Conservation (phyloP, 2,797 vertebrate species). For the Australoheros facetus region DNA sequence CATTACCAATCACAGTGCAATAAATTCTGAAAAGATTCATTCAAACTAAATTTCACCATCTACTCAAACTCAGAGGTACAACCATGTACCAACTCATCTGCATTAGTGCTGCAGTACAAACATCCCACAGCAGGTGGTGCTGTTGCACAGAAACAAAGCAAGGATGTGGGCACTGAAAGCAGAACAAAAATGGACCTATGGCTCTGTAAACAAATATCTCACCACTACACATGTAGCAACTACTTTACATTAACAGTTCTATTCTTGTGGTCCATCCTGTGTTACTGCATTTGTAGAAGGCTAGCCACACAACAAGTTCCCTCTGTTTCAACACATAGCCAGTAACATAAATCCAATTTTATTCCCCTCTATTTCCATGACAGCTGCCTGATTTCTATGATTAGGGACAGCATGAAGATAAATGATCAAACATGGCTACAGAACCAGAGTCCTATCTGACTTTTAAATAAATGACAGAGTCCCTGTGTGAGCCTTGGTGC, state of each 20-base stretch:
- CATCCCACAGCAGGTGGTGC: constrained; percentile 34
- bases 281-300: not conserved
- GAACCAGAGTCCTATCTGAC: not conserved
- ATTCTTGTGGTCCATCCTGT: not conserved
- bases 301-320: not conserved
- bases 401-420: not conserved
- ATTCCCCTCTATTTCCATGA: not conserved
- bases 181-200: not conserved
- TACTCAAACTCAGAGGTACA: not conserved
- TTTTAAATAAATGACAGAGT: not conserved
- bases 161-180: not conserved
- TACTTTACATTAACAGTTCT: not conserved
- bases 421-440: not conserved
- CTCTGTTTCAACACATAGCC: not conserved
- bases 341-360: not conserved
- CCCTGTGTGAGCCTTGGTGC: not conserved
- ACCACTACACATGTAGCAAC: not conserved
- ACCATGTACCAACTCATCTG: not conserved
- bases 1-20: constrained; percentile 72
- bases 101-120: not conserved
- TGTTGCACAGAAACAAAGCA: not conserved
- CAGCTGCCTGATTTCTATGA: not conserved
- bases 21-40: constrained; percentile 52
- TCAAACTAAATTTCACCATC: constrained; percentile 13
- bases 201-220: not conserved